These are phyloP conservation scores for Macrostomum lignano DNA, from an alignment of 1,140 invertebrate genomes.

Conservation along the genomic window DNA sequence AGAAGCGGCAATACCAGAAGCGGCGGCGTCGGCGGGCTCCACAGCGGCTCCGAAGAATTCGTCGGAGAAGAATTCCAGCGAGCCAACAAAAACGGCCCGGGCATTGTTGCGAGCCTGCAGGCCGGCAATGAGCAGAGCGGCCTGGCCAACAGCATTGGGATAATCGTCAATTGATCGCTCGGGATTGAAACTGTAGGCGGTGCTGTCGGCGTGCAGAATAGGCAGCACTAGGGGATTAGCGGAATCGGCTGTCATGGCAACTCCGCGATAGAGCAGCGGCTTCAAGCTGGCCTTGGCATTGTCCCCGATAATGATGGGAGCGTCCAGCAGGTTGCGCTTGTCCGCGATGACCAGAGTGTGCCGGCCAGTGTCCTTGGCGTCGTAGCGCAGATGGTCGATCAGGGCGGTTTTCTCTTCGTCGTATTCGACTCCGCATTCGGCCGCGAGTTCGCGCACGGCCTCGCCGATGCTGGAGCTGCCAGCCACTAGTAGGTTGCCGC, in stretches of 20 bases:
- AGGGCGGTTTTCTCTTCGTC: conserved; percentile 75
- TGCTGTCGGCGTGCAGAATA: conserved; percentile 61
- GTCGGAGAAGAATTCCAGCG: conserved; percentile 84
- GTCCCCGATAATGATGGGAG: conserved; percentile 51
- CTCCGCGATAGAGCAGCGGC: conserved; percentile 57
- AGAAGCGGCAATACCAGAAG: too few relatives aligned
- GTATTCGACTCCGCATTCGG: conserved; percentile 88
- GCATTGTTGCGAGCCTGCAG: conserved; percentile 95
- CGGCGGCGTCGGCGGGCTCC: conserved; percentile 39
- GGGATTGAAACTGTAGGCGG: conserved; percentile 74
- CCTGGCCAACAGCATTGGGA: conserved; percentile 72
- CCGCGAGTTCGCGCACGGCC: conserved; percentile 65
- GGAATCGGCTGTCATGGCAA: conserved; percentile 39
- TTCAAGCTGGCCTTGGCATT: conserved; percentile 34
- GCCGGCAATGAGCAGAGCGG: conserved; percentile 65
- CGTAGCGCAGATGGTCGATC: conserved; percentile 68
- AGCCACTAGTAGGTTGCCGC: conserved; percentile 73
- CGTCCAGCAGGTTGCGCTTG: conserved; percentile 53
- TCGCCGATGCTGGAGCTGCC: conserved; percentile 53
- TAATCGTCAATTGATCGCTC: conserved; percentile 48
- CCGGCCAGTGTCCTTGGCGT: conserved; percentile 47
- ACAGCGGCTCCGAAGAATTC: conserved; percentile 57
- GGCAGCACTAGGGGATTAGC: conserved; percentile 71
- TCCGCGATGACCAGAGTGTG: conserved; percentile 71
- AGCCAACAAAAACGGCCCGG: conserved; percentile 77